Evolutionary conservation across 2,888 invertebrate species (phyloP).

Genomic region (Dasysyrphus albostriatus): DNA sequence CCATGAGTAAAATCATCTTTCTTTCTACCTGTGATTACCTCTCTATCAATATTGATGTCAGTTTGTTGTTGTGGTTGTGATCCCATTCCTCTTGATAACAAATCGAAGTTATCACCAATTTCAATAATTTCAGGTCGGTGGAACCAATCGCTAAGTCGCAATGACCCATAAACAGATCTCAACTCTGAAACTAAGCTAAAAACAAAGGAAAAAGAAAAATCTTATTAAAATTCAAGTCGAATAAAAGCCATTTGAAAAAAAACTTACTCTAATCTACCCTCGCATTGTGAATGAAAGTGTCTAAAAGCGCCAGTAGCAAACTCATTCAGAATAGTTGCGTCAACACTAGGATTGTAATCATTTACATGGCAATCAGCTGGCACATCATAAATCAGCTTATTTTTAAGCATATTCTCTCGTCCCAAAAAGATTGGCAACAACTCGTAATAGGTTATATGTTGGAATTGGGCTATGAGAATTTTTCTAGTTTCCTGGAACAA

Average conservation of each 20-base stretch:
- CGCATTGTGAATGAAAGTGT: conserved; percentile 87
- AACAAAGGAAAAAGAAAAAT: conserved; percentile 68
- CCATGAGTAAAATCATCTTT: conserved; percentile 76
- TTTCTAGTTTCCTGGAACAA: conserved; percentile 85
- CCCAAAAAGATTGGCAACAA: conserved; percentile 85
- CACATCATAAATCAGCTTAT: conserved; percentile 82
- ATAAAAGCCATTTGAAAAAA: background rate
- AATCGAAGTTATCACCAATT: conserved; percentile 87
- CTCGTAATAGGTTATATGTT: conserved; percentile 85
- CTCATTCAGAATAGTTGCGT: conserved; percentile 86
- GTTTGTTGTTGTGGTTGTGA: conserved; percentile 91
- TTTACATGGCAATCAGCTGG: conserved; percentile 82
- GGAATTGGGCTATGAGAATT: conserved; percentile 84
- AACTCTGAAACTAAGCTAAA: conserved; percentile 84
- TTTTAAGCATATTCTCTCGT: conserved; percentile 83
- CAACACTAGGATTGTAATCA: conserved; percentile 85
- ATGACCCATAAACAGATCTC: conserved; percentile 82
- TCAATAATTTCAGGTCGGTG: conserved; percentile 85
- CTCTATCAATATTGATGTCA: conserved; percentile 89
- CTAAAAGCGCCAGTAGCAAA: conserved; percentile 88
- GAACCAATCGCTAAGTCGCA: conserved; percentile 85
- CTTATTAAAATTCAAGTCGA: background rate
- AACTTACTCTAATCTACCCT: conserved; percentile 84
- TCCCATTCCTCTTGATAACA: conserved; percentile 89
- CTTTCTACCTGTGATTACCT: conserved; percentile 78